Evolutionary conservation across 2,113 vertebrate species (phyloP).

Genomic region (Leucoraja erinaceus): DNA sequence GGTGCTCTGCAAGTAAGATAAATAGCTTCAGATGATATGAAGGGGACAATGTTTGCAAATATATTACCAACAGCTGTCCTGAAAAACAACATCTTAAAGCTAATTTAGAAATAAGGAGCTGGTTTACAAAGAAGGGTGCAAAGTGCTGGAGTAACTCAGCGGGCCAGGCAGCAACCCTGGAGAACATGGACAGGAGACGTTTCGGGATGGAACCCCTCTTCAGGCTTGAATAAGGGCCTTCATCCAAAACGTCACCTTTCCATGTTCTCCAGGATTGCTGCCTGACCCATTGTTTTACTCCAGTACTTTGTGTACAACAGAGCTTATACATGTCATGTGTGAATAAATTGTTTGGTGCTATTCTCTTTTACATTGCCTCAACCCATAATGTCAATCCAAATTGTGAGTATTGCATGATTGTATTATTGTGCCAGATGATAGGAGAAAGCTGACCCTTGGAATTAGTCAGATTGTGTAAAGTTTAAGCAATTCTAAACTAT

Average conservation of each 20-base stretch:
- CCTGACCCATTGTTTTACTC: too few species aligned
- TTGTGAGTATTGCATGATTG: not conserved
- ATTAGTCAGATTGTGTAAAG: not conserved
- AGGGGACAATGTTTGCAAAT: not conserved
- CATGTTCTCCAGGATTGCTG: too few species aligned
- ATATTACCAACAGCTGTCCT: not conserved
- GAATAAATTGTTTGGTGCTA: not conserved
- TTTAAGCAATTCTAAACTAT: slow-evolving; percentile 1
- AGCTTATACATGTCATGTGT: not conserved
- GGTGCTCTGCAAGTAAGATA: not conserved
- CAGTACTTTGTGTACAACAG: too few species aligned
- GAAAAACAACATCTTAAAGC: not conserved
- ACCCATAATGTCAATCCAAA: not conserved
- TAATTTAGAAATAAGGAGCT: too few species aligned
- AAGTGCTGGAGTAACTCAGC: too few species aligned
- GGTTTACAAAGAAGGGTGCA: too few species aligned
- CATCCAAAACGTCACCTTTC: too few species aligned
- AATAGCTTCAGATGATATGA: slow-evolving; percentile 4
- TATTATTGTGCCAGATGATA: not conserved
- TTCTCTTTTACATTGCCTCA: not conserved
- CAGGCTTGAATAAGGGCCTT: too few species aligned
- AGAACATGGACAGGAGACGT: too few species aligned
- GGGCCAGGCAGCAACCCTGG: too few species aligned
- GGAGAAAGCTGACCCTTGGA: not conserved
- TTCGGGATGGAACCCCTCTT: too few species aligned